Evolutionary conservation across 2,113 vertebrate species (phyloP).

Genomic region (Hystrix cristata): DNA sequence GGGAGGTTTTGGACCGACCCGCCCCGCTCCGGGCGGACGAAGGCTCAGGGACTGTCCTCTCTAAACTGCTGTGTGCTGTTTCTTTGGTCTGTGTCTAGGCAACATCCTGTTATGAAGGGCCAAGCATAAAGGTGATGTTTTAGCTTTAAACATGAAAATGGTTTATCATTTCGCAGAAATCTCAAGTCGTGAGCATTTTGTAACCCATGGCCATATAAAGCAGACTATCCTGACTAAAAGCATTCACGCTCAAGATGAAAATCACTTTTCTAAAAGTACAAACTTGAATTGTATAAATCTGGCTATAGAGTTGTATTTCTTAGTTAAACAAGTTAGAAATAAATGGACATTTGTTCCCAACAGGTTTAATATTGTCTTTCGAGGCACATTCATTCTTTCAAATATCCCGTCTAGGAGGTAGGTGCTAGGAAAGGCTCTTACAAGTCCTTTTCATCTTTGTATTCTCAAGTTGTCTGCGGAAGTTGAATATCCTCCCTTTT

Average conservation of each 20-base stretch:
- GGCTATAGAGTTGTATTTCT: not conserved
- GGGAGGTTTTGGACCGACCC: not conserved
- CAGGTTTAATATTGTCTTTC: not conserved
- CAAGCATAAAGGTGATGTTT: not conserved
- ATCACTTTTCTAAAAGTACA: not conserved
- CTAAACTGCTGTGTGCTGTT: constrained; percentile 17
- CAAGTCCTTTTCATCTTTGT: not conserved
- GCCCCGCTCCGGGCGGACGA: not conserved
- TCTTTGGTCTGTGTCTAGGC: constrained; percentile 4
- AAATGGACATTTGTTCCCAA: constrained; percentile 44
- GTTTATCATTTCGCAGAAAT: not conserved
- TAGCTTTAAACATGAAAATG: not conserved
- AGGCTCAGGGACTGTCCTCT: not conserved
- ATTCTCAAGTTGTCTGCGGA: not conserved
- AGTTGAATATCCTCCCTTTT: not conserved
- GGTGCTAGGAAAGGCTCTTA: not conserved
- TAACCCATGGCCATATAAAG: not conserved
- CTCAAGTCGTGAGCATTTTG: not conserved
- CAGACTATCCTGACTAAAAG: not conserved
- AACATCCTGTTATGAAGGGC: not conserved
- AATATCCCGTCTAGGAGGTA: not conserved
- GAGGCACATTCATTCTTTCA: not conserved
- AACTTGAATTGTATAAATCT: constrained; percentile 17
- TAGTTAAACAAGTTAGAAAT: constrained; percentile 72
- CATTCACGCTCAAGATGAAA: constrained; percentile 3